Evolutionary conservation across 2,797 vertebrate species (phyloP).

Genomic region (Sphaeramia orbicularis): DNA sequence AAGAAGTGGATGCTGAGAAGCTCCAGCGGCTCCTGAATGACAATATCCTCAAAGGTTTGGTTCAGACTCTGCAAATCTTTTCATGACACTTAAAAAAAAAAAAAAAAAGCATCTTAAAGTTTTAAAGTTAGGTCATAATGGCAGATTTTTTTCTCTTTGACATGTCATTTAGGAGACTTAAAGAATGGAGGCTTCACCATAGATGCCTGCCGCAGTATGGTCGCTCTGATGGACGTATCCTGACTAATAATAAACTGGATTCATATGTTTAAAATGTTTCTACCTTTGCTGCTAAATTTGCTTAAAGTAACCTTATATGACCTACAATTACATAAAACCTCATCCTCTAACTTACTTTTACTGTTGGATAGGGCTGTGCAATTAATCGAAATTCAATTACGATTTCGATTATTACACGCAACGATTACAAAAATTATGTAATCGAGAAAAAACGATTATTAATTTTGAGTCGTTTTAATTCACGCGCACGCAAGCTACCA

Average conservation of each 20-base stretch:
- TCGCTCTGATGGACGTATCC: slow-evolving; percentile 92
- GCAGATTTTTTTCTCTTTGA: neutral
- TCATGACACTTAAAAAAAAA: neutral
- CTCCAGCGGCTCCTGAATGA: slow-evolving; percentile 74
- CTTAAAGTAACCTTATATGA: too few relatives aligned
- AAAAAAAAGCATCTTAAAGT: neutral
- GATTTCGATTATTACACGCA: too few relatives aligned
- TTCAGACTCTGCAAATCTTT: neutral
- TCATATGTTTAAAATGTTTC: neutral
- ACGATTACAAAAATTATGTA: too few relatives aligned
- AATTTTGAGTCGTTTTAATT: too few relatives aligned
- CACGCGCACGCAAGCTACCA: too few relatives aligned
- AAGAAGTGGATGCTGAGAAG: slow-evolving; percentile 75
- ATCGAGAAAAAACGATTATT: too few relatives aligned
- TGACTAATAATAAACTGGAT: slow-evolving; percentile 28
- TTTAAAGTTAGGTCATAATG: neutral
- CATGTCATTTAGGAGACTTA: slow-evolving; percentile 26
- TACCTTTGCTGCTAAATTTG: neutral
- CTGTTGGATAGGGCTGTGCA: too few relatives aligned
- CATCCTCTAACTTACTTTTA: too few relatives aligned
- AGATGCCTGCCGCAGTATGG: slow-evolving; percentile 86
- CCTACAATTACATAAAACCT: too few relatives aligned
- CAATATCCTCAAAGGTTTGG: slow-evolving; percentile 64
- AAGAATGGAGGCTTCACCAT: slow-evolving; percentile 79
- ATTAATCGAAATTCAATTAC: too few relatives aligned